Evolutionary conservation across 2,797 vertebrate species (phyloP), one percentile per base, ranked within the genome.

Genomic region (Lepus oiostolus): DNA sequence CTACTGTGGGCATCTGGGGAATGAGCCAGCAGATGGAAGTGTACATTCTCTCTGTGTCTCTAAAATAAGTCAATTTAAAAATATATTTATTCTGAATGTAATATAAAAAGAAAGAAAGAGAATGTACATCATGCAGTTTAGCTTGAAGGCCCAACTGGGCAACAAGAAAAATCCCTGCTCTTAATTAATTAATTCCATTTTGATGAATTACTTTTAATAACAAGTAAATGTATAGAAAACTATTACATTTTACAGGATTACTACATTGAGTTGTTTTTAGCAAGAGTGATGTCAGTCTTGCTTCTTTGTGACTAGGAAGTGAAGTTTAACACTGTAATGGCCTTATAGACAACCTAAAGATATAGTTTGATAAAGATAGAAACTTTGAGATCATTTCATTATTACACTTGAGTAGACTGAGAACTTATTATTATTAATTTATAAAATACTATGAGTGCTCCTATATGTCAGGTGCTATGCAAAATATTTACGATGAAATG

Each of bases 141-240:
- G 10, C 12, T 5, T 80, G 19, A 86, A 85, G 19, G 14, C 38
- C 7, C n/a, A 77, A 38, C 30, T 58, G 0, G 65, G 1, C 30
- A 77, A 84, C 52, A 92, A 22, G 58, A 5, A 86, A 32, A 58
- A 7, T n/a, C 54, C 4, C 26, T 95, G 24, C 30, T 16, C 54
- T 90, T 68, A 63, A 26, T 92, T 82, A 71, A 80, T 72, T 72
- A 85, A 63, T 92, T 96, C 79, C 47, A 86, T 8, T 80, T 89
- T 80, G 62, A 38, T 85, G 22, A 63, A 7, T 93, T 87, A 35
- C 60, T 60, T 87, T 93, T 12, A 76, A 19, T 54, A 52, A n/a
- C 10, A 52, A 93, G 14, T 2, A 24, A 52, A 5, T 89, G 3
- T 72, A 26, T 58, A 68, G 50, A 32, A 95, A 75, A 81, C n/a